Conservation (phyloP, 2,888 invertebrate genomes). For the Drosophila flavopinicola region DNA sequence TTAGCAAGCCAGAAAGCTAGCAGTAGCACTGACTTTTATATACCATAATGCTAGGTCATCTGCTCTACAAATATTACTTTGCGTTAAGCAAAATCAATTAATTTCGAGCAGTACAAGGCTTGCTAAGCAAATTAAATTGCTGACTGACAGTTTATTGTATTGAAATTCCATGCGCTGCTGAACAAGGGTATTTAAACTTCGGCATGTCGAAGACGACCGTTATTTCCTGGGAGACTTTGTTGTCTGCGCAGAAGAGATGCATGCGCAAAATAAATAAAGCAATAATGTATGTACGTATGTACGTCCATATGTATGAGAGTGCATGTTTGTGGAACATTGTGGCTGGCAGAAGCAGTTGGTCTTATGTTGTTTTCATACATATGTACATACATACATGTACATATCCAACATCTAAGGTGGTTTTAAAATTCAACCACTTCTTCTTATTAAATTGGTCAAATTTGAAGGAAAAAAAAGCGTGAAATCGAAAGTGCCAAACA, state of each 20-base stretch:
- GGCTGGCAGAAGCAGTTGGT: slow-evolving; percentile 33
- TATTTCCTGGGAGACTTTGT: slow-evolving; percentile 2
- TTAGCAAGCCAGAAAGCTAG: too few relatives aligned
- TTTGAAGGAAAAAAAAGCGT: slow-evolving; percentile 27
- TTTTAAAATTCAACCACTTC: slow-evolving; percentile 24
- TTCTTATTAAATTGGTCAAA: slow-evolving; percentile 17
- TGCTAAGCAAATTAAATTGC: too few relatives aligned
- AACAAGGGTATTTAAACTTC: slow-evolving; percentile 3
- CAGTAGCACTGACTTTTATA: too few relatives aligned
- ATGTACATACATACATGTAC: slow-evolving; percentile 47
- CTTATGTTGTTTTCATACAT: slow-evolving; percentile 33
- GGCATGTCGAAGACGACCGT: background rate
- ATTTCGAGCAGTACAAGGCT: too few relatives aligned
- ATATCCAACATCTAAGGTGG: slow-evolving; percentile 27
- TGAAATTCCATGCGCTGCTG: too few relatives aligned
- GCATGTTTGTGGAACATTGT: slow-evolving; percentile 27
- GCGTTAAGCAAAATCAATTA: too few relatives aligned
- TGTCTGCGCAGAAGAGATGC: slow-evolving; percentile 44
- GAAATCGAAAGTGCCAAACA: slow-evolving; percentile 48
- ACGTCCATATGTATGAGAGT: slow-evolving; percentile 27
- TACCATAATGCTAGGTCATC: too few relatives aligned
- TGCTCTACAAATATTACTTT: too few relatives aligned
- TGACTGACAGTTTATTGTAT: background rate
- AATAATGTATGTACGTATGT: slow-evolving; percentile 34
- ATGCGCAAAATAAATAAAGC: slow-evolving; percentile 49